A percentile compares a stretch with the other conserved stretches of the same genome.
phyloP scores from a whole-genome alignment of 2,797 vertebrate species.

The Tenualosa ilisha region DNA sequence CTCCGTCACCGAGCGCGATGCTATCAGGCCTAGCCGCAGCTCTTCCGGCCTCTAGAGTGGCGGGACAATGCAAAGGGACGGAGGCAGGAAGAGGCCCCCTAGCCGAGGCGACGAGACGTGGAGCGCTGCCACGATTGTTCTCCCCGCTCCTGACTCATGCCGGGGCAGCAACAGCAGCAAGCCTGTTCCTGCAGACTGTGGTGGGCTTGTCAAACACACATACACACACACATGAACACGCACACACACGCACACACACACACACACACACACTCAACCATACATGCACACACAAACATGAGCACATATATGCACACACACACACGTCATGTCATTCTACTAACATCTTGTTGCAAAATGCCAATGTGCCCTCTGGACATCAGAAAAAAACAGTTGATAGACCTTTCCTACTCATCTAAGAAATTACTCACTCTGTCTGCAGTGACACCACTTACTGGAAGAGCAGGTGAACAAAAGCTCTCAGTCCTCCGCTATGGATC shows the following conservation, averaged over 20 bases:
- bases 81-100: conserved; percentile 49
- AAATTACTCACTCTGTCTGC: background rate
- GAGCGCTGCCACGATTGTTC: conserved; percentile 57
- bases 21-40: conserved; percentile 43
- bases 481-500: background rate
- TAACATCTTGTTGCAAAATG: background rate
- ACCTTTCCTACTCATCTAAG: background rate
- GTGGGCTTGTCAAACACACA: background rate
- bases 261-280: background rate
- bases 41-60: conserved; percentile 63
- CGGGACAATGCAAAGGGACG: conserved; percentile 61
- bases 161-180: background rate
- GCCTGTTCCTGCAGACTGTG: background rate
- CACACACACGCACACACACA: background rate
- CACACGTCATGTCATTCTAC: background rate
- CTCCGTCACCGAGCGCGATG: conserved; percentile 48
- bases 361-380: background rate
- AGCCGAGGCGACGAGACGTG: conserved; percentile 25
- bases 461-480: background rate
- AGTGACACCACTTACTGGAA: background rate
- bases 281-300: background rate
- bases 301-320: background rate
- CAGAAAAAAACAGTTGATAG: background rate
- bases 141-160: conserved; percentile 27
- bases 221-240: background rate